Base-by-base conservation (phyloP, 2,113 vertebrate species). In the Albula goreensis region DNA sequence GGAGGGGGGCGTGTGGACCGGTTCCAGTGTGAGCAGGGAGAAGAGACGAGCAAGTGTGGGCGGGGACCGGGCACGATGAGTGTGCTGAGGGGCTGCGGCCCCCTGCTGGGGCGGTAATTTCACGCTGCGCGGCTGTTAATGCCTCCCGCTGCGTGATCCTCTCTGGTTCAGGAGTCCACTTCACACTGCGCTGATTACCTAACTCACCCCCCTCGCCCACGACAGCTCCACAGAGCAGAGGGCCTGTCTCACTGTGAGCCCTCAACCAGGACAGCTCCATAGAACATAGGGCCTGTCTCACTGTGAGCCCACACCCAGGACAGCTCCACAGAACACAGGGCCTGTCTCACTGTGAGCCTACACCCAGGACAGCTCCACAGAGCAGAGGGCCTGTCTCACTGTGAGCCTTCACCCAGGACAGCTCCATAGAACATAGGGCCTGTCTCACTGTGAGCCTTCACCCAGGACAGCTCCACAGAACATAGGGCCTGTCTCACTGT, bases 111-210 rank as follows among this genome's bases (percentile, higher is more conserved):
- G 92, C 94, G 94, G 94, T 96, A 96, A 96, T 96, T 96, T 96
- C 96, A 96, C 93, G 94, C 95, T 93, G 92, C 93, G 94, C 92
- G 94, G 93, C 94, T 95, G 95, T 95, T 95, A 95, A 93, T 92
- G 94, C 93, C 81, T 95, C 95, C 94, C 93, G 91, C 92, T 92
- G 95, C 93, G 95, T 95, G 95, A 96, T 96, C 96, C 96, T 96
- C 95, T 96, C 95, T 95, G 95, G 96, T 96, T 96, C 96, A 96
- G 93, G 95, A 96, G 95, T 93, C 90, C 92, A 94, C 95, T 95
- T 95, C 93, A 90, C 93, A 95, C 95, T 95, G 93, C 90, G 0
- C 83, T 92, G 93, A 95, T 96, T 95, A 95, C 90, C 63, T 91
- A 88, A 89, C 95, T 95, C 96, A 95, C 94, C 88, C 92, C 87